phyloP scores from a whole-genome alignment of 2,797 vertebrate genomes.

The Delichon dasypus region DNA sequence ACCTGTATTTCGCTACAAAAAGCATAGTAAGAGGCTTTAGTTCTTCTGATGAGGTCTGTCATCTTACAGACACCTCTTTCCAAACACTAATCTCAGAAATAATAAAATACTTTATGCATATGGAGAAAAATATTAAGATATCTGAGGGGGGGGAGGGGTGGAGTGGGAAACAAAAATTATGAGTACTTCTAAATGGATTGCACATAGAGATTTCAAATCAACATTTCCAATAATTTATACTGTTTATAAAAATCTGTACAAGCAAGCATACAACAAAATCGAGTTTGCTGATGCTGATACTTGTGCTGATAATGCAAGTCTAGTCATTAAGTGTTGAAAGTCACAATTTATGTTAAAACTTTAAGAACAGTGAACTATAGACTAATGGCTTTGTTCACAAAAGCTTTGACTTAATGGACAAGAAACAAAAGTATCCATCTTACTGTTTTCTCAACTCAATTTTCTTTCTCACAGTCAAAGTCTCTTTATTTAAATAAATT shows the following conservation, averaged over 20 bases:
- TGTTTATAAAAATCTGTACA: background rate
- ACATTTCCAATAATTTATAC: background rate
- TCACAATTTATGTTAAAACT: background rate
- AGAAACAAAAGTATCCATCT: conserved; percentile 9
- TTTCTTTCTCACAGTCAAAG: conserved; percentile 18
- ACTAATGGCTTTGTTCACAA: background rate
- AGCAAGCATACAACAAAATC: background rate
- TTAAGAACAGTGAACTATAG: background rate
- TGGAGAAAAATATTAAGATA: conserved; percentile 30
- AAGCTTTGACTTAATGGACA: conserved; percentile 5
- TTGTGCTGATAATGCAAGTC: background rate
- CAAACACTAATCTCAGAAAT: conserved; percentile 14
- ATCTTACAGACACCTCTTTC: background rate
- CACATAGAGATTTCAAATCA: background rate
- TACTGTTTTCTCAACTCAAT: conserved; percentile 34
- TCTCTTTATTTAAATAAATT: conserved; percentile 48
- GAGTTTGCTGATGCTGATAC: background rate
- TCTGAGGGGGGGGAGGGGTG: background rate
- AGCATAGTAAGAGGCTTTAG: background rate
- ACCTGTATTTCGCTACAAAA: background rate
- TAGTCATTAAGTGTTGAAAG: background rate
- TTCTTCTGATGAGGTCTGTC: background rate
- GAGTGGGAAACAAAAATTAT: background rate
- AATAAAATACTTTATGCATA: conserved; percentile 18
- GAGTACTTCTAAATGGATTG: conserved; percentile 16